A percentile compares a stretch with the other conserved stretches of the same genome.
Evolutionary conservation across 2,888 invertebrate species (phyloP).

Genomic region (Rhorus exstirpatorius): DNA sequence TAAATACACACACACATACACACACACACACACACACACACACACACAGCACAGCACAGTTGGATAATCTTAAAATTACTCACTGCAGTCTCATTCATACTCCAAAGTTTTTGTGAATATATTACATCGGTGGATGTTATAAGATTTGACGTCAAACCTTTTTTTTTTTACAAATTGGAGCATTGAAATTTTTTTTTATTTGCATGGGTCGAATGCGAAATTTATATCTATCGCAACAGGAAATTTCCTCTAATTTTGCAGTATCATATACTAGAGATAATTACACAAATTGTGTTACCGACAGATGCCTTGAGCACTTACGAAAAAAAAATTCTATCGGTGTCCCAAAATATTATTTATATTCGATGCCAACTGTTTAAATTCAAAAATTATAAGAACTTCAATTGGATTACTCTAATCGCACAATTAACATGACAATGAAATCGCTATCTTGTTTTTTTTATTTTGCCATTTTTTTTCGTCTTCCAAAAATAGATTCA

Average conservation of each 20-base stretch:
- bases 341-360: background rate
- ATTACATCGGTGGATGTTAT: constrained; percentile 5
- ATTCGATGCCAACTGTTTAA: background rate
- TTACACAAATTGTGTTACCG: background rate
- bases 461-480: no score
- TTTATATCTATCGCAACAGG: background rate
- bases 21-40: no score
- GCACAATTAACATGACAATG: no score
- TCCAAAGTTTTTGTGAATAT: background rate
- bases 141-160: constrained; percentile 8
- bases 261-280: no score
- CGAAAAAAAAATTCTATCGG: background rate
- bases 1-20: background rate
- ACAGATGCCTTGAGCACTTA: background rate
- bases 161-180: background rate
- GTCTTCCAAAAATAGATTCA: no score
- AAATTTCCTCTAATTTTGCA: no score
- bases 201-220: background rate
- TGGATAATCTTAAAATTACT: background rate
- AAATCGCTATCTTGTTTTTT: no score
- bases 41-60: background rate
- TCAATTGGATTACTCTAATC: no score
- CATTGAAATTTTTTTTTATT: background rate
- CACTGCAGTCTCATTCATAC: constrained; percentile 5
- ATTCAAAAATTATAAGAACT: no score